These are phyloP conservation scores for Equus przewalskii DNA, from an alignment of 2,113 vertebrate genomes.

Conservation along the genomic window DNA sequence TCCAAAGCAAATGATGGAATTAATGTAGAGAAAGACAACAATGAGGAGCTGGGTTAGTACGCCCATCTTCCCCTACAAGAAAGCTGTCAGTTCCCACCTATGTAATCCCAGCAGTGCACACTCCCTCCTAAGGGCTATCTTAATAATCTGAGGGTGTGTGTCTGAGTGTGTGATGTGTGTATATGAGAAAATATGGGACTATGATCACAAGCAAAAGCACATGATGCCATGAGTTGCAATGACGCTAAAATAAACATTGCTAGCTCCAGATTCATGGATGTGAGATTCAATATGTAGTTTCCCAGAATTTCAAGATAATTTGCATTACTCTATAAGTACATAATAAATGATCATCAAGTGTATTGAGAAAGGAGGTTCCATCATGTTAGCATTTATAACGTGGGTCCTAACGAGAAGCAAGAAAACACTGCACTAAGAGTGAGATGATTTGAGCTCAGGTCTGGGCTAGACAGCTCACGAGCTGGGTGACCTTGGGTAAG, in stretches of 20 bases:
- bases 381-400: not conserved
- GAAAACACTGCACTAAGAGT: not conserved
- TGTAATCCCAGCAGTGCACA: not conserved
- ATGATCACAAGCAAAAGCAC: not conserved
- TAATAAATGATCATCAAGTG: not conserved
- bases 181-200: not conserved
- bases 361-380: not conserved
- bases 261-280: not conserved
- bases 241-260: not conserved
- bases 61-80: not conserved
- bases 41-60: not conserved
- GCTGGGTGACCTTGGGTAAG: not conserved
- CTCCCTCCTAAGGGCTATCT: not conserved
- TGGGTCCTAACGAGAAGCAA: not conserved
- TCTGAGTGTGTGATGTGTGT: too few relatives aligned
- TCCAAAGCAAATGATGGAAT: not conserved
- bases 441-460: not conserved
- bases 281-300: not conserved
- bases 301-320: slow-evolving; percentile 51
- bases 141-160: not conserved
- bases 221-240: not conserved
- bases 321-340: not conserved
- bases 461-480: not conserved
- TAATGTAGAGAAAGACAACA: not conserved
- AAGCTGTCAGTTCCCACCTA: not conserved